These are phyloP conservation scores for Epinephelus fuscoguttatus DNA, from an alignment of 2,113 vertebrate genomes.

Conservation along the genomic window DNA sequence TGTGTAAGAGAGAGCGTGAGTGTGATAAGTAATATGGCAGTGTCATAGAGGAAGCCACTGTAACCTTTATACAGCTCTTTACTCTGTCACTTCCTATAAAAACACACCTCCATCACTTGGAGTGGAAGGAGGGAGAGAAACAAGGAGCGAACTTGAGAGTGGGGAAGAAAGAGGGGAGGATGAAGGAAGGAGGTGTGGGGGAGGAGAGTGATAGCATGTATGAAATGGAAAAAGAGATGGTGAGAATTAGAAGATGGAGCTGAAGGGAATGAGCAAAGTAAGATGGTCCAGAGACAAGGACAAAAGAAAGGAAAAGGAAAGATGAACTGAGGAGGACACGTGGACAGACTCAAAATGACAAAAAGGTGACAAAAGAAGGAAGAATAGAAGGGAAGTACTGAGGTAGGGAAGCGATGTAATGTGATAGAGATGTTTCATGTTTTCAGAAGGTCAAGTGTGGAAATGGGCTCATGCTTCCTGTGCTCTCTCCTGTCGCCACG, in stretches of 20 bases:
- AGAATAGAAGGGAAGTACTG: neutral
- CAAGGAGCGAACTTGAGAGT: slow-evolving; percentile 10
- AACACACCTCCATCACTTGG: slow-evolving; percentile 76
- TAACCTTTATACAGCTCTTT: slow-evolving; percentile 83
- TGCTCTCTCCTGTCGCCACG: neutral
- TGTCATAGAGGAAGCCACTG: slow-evolving; percentile 78
- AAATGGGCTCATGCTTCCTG: slow-evolving; percentile 17
- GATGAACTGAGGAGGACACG: neutral
- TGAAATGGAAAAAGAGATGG: neutral
- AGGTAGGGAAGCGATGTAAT: neutral
- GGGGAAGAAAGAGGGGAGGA: neutral
- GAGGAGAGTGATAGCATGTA: neutral
- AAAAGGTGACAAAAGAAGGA: neutral
- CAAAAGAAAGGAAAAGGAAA: neutral
- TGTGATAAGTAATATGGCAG: slow-evolving; percentile 72
- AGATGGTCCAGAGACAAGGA: neutral
- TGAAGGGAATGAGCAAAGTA: neutral
- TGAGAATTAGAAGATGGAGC: slow-evolving; percentile 8
- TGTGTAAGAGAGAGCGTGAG: slow-evolving; percentile 6
- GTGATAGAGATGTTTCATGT: slow-evolving; percentile 25
- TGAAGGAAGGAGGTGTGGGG: neutral
- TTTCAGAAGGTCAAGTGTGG: slow-evolving; percentile 57
- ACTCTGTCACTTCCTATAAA: slow-evolving; percentile 80
- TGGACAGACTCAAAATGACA: neutral
- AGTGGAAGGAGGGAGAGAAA: slow-evolving; percentile 27